Evolutionary conservation across 2,113 vertebrate genomes (phyloP).

Genomic region (Chloebia gouldiae): DNA sequence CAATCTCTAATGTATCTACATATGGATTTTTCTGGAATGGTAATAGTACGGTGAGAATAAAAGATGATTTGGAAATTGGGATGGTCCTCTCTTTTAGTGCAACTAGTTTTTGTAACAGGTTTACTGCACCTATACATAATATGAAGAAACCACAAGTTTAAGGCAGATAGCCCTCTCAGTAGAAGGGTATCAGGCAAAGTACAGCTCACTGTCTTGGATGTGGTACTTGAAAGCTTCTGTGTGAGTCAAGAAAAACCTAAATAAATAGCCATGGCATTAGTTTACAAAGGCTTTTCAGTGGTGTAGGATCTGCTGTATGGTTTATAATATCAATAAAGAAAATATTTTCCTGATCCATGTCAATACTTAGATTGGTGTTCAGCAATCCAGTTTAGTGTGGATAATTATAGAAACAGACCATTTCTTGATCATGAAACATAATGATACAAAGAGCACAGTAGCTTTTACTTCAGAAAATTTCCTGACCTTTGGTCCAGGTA

Average conservation of each 20-base stretch:
- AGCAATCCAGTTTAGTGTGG: not conserved
- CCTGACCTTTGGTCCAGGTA: slow-evolving; percentile 85
- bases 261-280: not conserved
- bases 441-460: not conserved
- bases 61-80: not conserved
- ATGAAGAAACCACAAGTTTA: not conserved
- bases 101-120: not conserved
- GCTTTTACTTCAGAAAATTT: not conserved
- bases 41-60: not conserved
- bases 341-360: not conserved
- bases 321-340: not conserved
- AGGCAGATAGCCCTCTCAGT: not conserved
- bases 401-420: not conserved
- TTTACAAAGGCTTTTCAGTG: not conserved
- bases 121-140: not conserved
- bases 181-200: not conserved
- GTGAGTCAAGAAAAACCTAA: not conserved
- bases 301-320: not conserved
- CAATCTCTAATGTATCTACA: not conserved
- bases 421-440: not conserved
- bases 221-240: not conserved
- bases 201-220: not conserved
- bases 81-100: not conserved
- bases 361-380: not conserved
- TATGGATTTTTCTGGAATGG: not conserved